A percentile compares a stretch with the other conserved stretches of the same genome.
phyloP scores from a whole-genome alignment of 2,888 invertebrate species.

The Apeira syringaria region DNA sequence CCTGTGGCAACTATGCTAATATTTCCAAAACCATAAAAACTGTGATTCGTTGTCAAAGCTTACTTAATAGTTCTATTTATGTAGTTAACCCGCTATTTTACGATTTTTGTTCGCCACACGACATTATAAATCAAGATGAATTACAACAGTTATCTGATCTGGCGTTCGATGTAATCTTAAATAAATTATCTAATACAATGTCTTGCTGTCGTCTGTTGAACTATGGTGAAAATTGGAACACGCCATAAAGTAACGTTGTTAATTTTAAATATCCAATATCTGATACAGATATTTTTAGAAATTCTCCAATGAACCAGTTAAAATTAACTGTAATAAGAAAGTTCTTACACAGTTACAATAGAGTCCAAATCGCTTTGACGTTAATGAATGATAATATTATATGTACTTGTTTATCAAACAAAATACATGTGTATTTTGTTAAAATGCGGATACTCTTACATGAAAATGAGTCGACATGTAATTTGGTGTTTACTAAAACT shows the following conservation, averaged over 20 bases:
- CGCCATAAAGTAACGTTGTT: slow-evolving; percentile 10
- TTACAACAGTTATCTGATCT: slow-evolving; percentile 71
- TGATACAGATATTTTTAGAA: too few relatives aligned
- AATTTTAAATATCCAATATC: slow-evolving; percentile 7
- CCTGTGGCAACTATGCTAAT: slow-evolving; percentile 32
- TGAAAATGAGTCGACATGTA: too few relatives aligned
- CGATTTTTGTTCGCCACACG: slow-evolving; percentile 61
- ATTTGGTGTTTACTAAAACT: too few relatives aligned
- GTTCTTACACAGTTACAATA: too few relatives aligned
- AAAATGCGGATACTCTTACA: too few relatives aligned
- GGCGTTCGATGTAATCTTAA: slow-evolving; percentile 55
- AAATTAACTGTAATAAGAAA: too few relatives aligned
- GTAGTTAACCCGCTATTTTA: slow-evolving; percentile 64
- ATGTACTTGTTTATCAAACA: too few relatives aligned
- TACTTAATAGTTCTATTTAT: slow-evolving; percentile 44
- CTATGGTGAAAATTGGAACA: slow-evolving; percentile 22
- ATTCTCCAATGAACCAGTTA: too few relatives aligned
- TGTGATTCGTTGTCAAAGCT: slow-evolving; percentile 33
- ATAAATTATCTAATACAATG: slow-evolving; percentile 60
- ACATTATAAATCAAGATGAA: slow-evolving; percentile 75
- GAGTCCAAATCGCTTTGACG: too few relatives aligned
- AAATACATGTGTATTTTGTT: too few relatives aligned
- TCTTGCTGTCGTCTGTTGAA: slow-evolving; percentile 34
- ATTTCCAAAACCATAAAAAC: slow-evolving; percentile 33
- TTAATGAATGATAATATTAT: too few relatives aligned